Percentiles rank a stretch among this genome's conserved stretches.
Evolutionary conservation across 1,140 invertebrate species (phyloP).

Genomic region (Diorhabda carinulata): DNA sequence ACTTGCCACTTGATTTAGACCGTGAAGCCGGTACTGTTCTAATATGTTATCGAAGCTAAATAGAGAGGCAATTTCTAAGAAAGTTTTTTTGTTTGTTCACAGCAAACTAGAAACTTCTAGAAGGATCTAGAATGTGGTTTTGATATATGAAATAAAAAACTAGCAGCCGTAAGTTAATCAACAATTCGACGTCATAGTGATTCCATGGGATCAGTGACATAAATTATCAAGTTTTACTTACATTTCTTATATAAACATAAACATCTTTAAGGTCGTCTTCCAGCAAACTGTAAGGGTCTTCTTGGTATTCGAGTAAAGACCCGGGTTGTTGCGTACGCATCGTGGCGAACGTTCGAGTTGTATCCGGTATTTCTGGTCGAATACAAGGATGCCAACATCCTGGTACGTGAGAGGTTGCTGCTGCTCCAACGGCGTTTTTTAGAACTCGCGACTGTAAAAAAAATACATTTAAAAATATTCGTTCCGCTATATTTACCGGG

Average conservation of each 20-base stretch:
- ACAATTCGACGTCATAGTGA: too few relatives aligned
- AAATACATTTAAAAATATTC: not conserved
- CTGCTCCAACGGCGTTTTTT: slow-evolving; percentile 2
- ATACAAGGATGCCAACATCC: slow-evolving; percentile 38
- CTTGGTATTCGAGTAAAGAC: slow-evolving; percentile 69
- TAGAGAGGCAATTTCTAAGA: too few relatives aligned
- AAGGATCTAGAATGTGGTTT: too few relatives aligned
- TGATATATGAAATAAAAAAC: too few relatives aligned
- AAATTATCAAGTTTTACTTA: slow-evolving; percentile 46
- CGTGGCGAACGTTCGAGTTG: slow-evolving; percentile 54
- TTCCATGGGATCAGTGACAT: too few relatives aligned
- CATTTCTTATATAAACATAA: slow-evolving; percentile 76
- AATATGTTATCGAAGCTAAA: too few relatives aligned
- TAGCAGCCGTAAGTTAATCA: too few relatives aligned
- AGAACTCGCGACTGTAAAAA: slow-evolving; percentile 10
- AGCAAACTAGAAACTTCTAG: too few relatives aligned
- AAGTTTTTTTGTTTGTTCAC: too few relatives aligned
- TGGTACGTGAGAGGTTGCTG: slow-evolving; percentile 1
- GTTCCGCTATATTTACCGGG: too few relatives aligned
- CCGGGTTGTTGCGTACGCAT: slow-evolving; percentile 67
- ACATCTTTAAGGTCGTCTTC: slow-evolving; percentile 80
- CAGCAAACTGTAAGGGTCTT: slow-evolving; percentile 80
- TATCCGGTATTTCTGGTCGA: slow-evolving; percentile 43
- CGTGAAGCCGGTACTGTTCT: too few relatives aligned
- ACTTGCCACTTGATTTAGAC: too few relatives aligned